Conservation (phyloP, 1,140 invertebrate species). For the Probaryconus sp. region DNA sequence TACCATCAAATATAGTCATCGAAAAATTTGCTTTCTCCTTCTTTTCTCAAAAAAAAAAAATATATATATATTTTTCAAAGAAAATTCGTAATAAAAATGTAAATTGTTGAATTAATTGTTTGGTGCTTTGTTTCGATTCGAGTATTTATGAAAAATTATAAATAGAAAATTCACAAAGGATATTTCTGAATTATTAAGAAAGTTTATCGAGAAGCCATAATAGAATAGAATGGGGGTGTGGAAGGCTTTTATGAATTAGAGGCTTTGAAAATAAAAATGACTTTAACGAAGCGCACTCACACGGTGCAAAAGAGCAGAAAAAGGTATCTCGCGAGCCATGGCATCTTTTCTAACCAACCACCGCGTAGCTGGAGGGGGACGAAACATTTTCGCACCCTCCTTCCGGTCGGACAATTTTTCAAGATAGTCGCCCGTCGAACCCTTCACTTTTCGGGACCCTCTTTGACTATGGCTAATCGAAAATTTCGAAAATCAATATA, state of each 20-base stretch:
- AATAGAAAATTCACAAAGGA: too few species aligned
- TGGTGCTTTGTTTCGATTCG: too few species aligned
- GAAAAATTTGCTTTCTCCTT: too few species aligned
- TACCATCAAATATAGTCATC: too few species aligned
- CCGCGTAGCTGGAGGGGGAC: constrained; percentile 47
- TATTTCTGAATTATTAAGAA: too few species aligned
- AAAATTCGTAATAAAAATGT: too few species aligned
- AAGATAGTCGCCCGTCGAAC: constrained; percentile 56
- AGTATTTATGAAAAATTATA: too few species aligned
- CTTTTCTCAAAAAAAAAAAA: too few species aligned
- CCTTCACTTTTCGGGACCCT: constrained; percentile 45
- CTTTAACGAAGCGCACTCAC: constrained; percentile 48
- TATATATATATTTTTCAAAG: too few species aligned
- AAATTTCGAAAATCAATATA: constrained; percentile 66
- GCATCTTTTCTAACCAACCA: constrained; percentile 49
- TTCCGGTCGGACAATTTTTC: constrained; percentile 67
- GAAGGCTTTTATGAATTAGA: constrained; percentile 41
- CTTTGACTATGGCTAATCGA: constrained; percentile 61
- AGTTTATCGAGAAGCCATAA: too few species aligned
- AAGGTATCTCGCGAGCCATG: constrained; percentile 31
- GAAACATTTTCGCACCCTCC: constrained; percentile 67
- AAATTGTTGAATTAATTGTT: too few species aligned
- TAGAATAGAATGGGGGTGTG: not conserved
- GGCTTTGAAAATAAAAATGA: constrained; percentile 57
- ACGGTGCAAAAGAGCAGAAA: constrained; percentile 42